Evolutionary conservation across 2,888 invertebrate genomes (phyloP), one percentile per base, ranked within the genome.

Genomic region (Pandemis cinnamomeana): DNA sequence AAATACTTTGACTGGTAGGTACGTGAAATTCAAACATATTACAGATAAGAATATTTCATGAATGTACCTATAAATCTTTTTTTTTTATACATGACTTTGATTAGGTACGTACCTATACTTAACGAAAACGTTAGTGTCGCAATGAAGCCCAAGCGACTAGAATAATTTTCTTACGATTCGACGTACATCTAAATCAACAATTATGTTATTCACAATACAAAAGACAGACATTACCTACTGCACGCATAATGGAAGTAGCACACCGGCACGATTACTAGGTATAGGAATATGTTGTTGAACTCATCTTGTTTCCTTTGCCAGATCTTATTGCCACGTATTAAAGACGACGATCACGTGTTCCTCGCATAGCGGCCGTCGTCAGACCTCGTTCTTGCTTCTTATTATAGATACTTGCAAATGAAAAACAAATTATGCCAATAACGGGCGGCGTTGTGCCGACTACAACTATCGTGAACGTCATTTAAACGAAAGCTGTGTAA

Each of bases 181-280:
- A 53, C 53, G 6, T 7, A 15, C 15, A 53, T 53, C 15, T 53
- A 15, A 15, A 53, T 5, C 13, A 15, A 55, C 51, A 67, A 67
- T 71, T 67, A 60, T 67, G 46, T 60, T 48, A 61, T 61, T 10
- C 46, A 11, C 61, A 72, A 51, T 67, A 62, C 61, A 36, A 42
- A 20, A 68, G 62, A 67, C 67, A 44, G 53, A 46, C 72, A 63
- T 68, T 68, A 63, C 20, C 58, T 58, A 58, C 63, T 72, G 72
- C 72, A 44, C 51, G 62, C 72, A 55, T 72, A 72, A 72, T 72
- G 72, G 72, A 72, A 72, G 72, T 68, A 72, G 72, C 72, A 63
- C 72, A 63, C 68, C 53, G 72, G 62, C 61, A 42, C 67, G 46
- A 20, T 62, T 53, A 53, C 42, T 41, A 72, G 62, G 62, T 68